These are phyloP conservation scores for Folsomia candida DNA, from an alignment of 2,888 invertebrate genomes.

Conservation along the genomic window DNA sequence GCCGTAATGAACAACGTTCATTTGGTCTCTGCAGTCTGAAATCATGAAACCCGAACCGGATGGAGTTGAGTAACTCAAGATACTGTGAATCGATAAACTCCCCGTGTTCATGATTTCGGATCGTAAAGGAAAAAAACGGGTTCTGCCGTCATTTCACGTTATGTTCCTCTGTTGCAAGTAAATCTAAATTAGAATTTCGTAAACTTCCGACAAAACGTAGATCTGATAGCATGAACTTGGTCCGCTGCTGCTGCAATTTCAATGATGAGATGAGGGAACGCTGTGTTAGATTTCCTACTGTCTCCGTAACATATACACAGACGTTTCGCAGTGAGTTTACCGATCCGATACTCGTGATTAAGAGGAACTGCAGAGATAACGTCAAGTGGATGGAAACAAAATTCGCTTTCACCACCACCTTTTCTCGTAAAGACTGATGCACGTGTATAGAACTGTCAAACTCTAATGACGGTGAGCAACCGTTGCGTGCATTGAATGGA, in stretches of 20 bases:
- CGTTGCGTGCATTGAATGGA: not conserved
- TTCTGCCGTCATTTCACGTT: not conserved
- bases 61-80: not conserved
- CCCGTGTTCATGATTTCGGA: not conserved
- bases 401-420: not conserved
- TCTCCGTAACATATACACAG: not conserved
- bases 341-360: not conserved
- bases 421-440: not conserved
- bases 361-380: not conserved
- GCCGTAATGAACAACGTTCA: not conserved
- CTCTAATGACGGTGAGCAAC: conserved; percentile 5
- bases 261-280: not conserved
- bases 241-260: not conserved
- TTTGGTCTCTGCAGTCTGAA: not conserved
- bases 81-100: conserved; percentile 7
- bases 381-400: not conserved
- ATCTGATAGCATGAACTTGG: not conserved
- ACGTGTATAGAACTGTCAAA: conserved; percentile 1
- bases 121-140: not conserved
- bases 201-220: not conserved
- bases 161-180: not conserved
- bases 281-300: not conserved
- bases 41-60: not conserved
- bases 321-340: not conserved
- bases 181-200: conserved; percentile 3